These are phyloP conservation scores for Selenia dentaria DNA, from an alignment of 2,888 invertebrate genomes.

Conservation along the genomic window DNA sequence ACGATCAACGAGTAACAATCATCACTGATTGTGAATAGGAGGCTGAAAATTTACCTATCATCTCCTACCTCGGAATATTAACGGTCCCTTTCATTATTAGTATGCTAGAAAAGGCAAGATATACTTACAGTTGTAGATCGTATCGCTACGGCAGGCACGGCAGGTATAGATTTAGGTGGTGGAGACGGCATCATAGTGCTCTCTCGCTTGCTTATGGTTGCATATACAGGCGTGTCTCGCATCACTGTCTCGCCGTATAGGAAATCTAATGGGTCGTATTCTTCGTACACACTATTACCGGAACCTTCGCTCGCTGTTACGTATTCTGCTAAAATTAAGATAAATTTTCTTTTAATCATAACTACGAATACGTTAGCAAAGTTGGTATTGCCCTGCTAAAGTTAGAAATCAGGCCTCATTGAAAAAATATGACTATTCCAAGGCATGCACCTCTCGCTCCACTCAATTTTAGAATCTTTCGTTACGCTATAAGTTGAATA, in stretches of 20 bases:
- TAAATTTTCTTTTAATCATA: no score
- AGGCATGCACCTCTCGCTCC: no score
- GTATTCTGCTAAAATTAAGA: slow-evolving; percentile 52
- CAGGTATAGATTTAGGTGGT: slow-evolving; percentile 73
- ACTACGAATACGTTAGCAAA: no score
- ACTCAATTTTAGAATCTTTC: no score
- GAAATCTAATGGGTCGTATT: slow-evolving; percentile 79
- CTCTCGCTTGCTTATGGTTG: slow-evolving; percentile 68
- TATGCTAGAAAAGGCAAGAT: background rate
- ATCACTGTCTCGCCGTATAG: slow-evolving; percentile 78
- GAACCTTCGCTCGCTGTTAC: slow-evolving; percentile 69
- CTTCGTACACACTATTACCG: slow-evolving; percentile 74
- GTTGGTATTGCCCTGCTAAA: no score
- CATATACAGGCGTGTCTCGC: slow-evolving; percentile 74
- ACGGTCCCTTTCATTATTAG: background rate
- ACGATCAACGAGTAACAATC: no score
- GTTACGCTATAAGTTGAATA: no score
- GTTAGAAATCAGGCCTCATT: no score
- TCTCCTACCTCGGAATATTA: no score
- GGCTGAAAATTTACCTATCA: no score
- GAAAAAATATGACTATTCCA: no score
- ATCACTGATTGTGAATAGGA: no score
- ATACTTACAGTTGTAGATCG: slow-evolving; percentile 70
- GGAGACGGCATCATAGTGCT: slow-evolving; percentile 67
- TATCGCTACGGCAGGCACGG: slow-evolving; percentile 63